Evolutionary conservation across 1,140 invertebrate species (phyloP), one percentile per base, ranked within the genome.

Genomic region (Matsumurasca onukii): DNA sequence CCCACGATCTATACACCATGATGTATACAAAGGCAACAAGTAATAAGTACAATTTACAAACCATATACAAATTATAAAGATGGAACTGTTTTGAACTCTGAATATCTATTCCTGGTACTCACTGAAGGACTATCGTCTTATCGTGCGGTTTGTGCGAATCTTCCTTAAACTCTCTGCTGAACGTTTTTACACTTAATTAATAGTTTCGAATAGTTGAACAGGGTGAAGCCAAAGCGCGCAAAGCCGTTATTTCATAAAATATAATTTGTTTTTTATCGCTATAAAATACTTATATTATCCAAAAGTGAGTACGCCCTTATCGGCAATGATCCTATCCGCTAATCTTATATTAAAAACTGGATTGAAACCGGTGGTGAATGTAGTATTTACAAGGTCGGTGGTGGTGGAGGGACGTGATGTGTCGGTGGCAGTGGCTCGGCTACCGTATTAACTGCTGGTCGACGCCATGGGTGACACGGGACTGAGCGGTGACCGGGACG

Each of bases 391-490:
- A 62, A 30, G 12, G 27, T 34, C 1, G 22, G 24, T 20, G 9
- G 24, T n/a, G 13, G n/a, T 24, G 27, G 31, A 49, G 39, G 27
- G 39, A 39, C 31, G 22, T 61, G 45, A 29, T 62, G 51, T 24
- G 59, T 65, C 51, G 45, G 65, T 59, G 66, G 20, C 51, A 51
- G 45, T 25, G 39, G n/a, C 22, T 31, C 31, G 13, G 66, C 48
- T n/a, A n/a, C n/a, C n/a, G n/a, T 73, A 75, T 78, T 93, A 93
- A 91, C 92, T 94, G 86, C 91, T 93, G 76, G 91, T 93, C 72
- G 91, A 93, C 39, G 91, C 91, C 77, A 92, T 89, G 71, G 91
- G 91, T 77, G 88, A 90, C 74, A 89, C 88, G 71, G 89, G 89
- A 77, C 91, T 92, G 77, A 92, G 84, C 69, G 91, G 92, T 75